Conservation (phyloP, 2,113 vertebrate species). For the Grallaria varia region DNA sequence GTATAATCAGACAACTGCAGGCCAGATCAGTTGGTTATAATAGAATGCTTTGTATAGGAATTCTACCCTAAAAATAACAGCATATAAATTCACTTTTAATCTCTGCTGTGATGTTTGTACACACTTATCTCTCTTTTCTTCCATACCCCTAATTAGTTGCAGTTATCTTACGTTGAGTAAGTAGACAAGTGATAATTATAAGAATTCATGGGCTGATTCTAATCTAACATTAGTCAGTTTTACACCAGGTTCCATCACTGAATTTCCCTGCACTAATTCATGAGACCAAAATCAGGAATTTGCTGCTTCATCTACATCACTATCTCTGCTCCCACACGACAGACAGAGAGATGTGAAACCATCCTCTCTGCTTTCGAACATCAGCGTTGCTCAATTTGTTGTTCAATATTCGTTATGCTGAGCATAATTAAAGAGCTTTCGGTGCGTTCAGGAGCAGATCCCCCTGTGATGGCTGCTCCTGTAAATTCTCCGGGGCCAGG, state of each 20-base stretch:
- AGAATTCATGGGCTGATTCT: constrained; percentile 9
- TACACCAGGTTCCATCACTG: not conserved
- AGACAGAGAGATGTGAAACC: not conserved
- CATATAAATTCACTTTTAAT: not conserved
- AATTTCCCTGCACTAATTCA: not conserved
- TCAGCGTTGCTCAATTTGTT: not conserved
- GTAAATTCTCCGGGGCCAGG: not conserved
- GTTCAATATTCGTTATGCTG: not conserved
- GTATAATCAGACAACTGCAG: not conserved
- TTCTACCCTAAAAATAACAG: not conserved
- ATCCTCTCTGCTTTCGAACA: not conserved
- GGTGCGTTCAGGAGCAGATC: not conserved
- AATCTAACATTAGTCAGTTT: constrained; percentile 20
- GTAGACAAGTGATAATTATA: constrained; percentile 30
- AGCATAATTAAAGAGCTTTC: not conserved
- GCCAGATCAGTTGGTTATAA: not conserved
- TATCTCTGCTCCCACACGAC: not conserved
- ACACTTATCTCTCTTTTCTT: constrained; percentile 20
- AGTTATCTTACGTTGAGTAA: not conserved
- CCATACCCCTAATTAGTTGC: constrained; percentile 3
- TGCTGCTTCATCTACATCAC: not conserved
- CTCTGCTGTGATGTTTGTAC: constrained; percentile 17
- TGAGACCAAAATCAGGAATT: not conserved
- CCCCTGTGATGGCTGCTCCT: not conserved
- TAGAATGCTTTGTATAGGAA: not conserved